A percentile compares a stretch with the other conserved stretches of the same genome.
Evolutionary conservation across 2,113 vertebrate species (phyloP).

Genomic region (Trematomus loennbergii): DNA sequence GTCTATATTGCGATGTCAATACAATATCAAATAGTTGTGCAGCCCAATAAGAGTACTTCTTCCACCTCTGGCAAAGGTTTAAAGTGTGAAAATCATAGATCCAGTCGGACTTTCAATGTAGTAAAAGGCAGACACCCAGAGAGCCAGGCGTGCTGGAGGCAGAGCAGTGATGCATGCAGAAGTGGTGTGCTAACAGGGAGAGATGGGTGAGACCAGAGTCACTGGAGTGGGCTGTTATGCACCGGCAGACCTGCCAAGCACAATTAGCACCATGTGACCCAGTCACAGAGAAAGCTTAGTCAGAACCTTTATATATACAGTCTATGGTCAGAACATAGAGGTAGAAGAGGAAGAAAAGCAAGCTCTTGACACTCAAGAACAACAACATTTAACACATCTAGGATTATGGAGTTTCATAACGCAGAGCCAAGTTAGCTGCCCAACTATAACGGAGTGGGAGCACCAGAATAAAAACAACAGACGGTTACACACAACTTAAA

Average conservation of each 20-base stretch:
- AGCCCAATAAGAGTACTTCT: too few species aligned
- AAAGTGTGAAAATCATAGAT: background rate
- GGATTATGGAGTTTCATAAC: background rate
- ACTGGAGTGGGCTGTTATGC: conserved; percentile 64
- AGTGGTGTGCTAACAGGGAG: conserved; percentile 57
- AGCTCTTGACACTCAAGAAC: conserved; percentile 27
- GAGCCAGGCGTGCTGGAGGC: conserved; percentile 21
- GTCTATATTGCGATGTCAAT: too few species aligned
- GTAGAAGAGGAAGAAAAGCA: conserved; percentile 27
- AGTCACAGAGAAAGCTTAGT: conserved; percentile 44
- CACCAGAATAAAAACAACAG: background rate
- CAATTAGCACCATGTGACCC: conserved; percentile 81
- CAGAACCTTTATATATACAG: background rate
- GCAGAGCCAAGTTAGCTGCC: background rate
- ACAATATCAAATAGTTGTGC: too few species aligned
- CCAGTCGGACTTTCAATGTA: background rate
- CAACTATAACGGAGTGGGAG: background rate
- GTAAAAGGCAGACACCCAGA: conserved; percentile 18
- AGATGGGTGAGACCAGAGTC: conserved; percentile 58
- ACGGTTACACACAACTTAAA: background rate
- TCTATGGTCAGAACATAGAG: conserved; percentile 7
- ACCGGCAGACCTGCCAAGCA: conserved; percentile 75
- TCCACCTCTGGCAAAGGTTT: background rate
- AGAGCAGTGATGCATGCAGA: conserved; percentile 56
- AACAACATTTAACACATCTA: conserved; percentile 13